A percentile compares a stretch with the other conserved stretches of the same genome.
These are phyloP conservation scores for Tolypeutes matacus DNA, from an alignment of 2,797 vertebrate species.

Conservation along the genomic window DNA sequence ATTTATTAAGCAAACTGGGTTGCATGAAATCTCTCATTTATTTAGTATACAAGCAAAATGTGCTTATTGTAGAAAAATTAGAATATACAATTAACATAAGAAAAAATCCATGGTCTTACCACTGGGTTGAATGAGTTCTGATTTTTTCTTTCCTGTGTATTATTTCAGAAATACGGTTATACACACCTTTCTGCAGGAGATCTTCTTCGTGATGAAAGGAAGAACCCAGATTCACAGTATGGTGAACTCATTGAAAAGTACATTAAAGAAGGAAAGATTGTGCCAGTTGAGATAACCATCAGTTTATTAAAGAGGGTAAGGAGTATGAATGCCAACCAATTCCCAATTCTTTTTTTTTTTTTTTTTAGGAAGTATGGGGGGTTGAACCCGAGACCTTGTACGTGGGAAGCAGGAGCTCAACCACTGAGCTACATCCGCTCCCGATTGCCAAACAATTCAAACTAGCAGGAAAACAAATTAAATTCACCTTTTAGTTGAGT, in stretches of 20 bases:
- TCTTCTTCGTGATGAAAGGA: slow-evolving; percentile 95
- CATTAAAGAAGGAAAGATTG: slow-evolving; percentile 97
- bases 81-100: slow-evolving; percentile 44
- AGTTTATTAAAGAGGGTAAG: slow-evolving; percentile 95
- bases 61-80: slow-evolving; percentile 58
- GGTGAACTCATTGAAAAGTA: slow-evolving; percentile 95
- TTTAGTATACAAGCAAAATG: slow-evolving; percentile 40
- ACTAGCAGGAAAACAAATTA: slow-evolving; percentile 27
- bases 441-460: neutral
- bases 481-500: slow-evolving; percentile 58
- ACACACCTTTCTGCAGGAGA: slow-evolving; percentile 98
- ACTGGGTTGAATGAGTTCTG: slow-evolving; percentile 64
- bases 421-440: too few species aligned
- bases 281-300: slow-evolving; percentile 98
- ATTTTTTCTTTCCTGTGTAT: slow-evolving; percentile 55
- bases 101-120: neutral
- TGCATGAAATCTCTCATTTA: slow-evolving; percentile 57
- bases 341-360: too few species aligned
- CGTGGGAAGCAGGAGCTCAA: too few species aligned
- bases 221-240: slow-evolving; percentile 92
- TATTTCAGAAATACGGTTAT: slow-evolving; percentile 93
- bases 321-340: neutral
- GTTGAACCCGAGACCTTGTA: too few species aligned
- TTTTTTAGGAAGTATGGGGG: too few species aligned
- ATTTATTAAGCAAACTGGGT: slow-evolving; percentile 46